Evolutionary conservation across 2,797 vertebrate species (phyloP).

Genomic region (Lepus townsendii): DNA sequence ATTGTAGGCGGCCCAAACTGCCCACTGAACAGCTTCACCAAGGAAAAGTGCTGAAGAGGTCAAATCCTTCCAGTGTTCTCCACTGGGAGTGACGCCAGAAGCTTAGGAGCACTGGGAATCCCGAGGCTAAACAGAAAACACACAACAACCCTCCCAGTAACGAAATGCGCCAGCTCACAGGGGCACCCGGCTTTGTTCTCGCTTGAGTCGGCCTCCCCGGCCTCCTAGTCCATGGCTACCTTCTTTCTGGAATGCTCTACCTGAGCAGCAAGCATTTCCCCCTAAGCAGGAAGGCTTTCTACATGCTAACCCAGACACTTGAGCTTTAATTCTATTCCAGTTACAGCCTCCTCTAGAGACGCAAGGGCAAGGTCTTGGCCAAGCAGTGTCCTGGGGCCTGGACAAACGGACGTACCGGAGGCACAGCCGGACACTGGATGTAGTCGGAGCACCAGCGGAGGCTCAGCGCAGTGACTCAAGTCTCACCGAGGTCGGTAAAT

Average conservation of each 20-base stretch:
- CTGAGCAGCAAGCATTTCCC: not conserved
- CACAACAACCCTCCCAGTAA: not conserved
- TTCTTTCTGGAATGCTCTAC: not conserved
- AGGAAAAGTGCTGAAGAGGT: not conserved
- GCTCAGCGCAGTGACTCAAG: not conserved
- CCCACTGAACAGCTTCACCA: not conserved
- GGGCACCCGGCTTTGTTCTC: not conserved
- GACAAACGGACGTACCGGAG: not conserved
- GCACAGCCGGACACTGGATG: not conserved
- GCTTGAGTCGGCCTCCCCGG: not conserved
- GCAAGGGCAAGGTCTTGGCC: not conserved
- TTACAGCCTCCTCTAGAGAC: not conserved
- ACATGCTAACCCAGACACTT: not conserved
- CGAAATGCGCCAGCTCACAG: not conserved
- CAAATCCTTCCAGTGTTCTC: not conserved
- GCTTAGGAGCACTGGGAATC: not conserved
- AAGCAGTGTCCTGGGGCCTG: not conserved
- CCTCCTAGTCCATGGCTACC: not conserved
- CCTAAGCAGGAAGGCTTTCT: not conserved
- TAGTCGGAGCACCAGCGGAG: not conserved
- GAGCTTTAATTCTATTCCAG: not conserved
- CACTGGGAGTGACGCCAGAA: not conserved
- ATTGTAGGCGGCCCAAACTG: not conserved
- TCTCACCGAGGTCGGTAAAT: not conserved
- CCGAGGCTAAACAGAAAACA: constrained; percentile 36